These are phyloP conservation scores for Eristalinus sepulchralis DNA, from an alignment of 2,888 invertebrate genomes.

Conservation along the genomic window DNA sequence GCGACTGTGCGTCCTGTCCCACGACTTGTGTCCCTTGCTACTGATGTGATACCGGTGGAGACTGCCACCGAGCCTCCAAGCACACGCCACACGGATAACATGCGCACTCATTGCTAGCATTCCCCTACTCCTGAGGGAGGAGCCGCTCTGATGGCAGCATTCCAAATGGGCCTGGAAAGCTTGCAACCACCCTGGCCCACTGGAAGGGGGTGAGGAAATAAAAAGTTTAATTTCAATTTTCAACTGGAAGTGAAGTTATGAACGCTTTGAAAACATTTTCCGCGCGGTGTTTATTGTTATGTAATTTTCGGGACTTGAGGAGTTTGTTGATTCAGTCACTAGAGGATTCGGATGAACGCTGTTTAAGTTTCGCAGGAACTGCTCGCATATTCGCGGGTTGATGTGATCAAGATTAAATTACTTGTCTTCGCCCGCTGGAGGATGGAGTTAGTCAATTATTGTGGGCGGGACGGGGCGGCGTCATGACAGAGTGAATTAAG, in stretches of 20 bases:
- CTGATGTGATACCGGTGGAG: constrained; percentile 1
- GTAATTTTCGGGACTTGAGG: constrained; percentile 52
- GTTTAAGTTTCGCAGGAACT: constrained; percentile 26
- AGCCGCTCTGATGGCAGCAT: constrained; percentile 41
- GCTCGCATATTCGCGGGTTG: constrained; percentile 13
- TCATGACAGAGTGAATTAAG: neutral
- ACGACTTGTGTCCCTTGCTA: constrained; percentile 17
- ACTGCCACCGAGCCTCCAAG: neutral
- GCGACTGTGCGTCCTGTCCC: constrained; percentile 5
- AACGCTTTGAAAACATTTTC: constrained; percentile 37
- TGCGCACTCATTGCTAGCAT: constrained; percentile 30
- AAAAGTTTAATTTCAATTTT: constrained; percentile 63
- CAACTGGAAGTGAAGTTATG: constrained; percentile 47
- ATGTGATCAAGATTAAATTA: constrained; percentile 42
- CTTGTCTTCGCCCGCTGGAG: neutral
- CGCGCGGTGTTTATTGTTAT: constrained; percentile 60
- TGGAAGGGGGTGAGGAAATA: constrained; percentile 58
- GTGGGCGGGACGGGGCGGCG: neutral
- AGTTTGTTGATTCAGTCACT: constrained; percentile 47
- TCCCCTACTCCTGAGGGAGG: constrained; percentile 58
- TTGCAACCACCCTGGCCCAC: neutral
- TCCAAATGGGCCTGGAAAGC: constrained; percentile 30
- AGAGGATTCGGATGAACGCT: constrained; percentile 19
- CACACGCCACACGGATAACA: constrained; percentile 50
- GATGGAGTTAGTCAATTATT: neutral